Base-by-base conservation (phyloP, 2,888 invertebrate species). In the Epirrhoe alternata region DNA sequence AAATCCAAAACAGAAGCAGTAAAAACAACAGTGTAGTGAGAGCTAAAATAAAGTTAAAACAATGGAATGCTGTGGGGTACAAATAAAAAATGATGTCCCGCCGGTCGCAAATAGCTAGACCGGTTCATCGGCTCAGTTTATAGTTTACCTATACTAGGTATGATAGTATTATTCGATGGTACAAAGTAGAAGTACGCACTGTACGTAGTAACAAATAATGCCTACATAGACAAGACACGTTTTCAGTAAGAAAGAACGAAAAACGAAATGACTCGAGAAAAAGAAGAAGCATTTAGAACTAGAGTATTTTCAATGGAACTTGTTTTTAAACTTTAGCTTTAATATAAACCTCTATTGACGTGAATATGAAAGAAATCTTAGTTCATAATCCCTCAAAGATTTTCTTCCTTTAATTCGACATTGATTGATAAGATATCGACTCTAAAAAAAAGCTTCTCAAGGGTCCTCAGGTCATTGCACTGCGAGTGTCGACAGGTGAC, bases 51-150 rank as follows among this genome's bases (percentile, higher is more conserved):
- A 66, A 59, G 56, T 62, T 47, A 61, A 63, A 64, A 63, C 54
- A 70, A 60, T 63, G 52, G 50, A 67, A 24, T 30, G 61, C 42
- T 52, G 54, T 49, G 62, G 64, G 65, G 38, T 56, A 51, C 47
- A 62, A 70, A 70, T 64, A 71, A 68, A 69, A 70, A 66, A 50
- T 16, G 8, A 45, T 30, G 64, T 54, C 50, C 64, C 61, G 50
- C 66, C 63, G 68, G 49, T 58, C 62, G 65, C 64, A 68, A 71
- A 73, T 70, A 71, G 73, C 64, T 12, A 57, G 56, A 70, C 69
- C 69, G 73, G 71, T 69, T 51, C 60, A 56, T 56, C 52, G 63
- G 57, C 59, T 59, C 24, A 42, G 59, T 60, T 56, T 55, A 33
- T 30, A 33, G 12, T 35, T 33, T 35, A 31, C n/a, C 31, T 38